phyloP scores from a whole-genome alignment of 1,140 invertebrate genomes.

The Halesus radiatus region DNA sequence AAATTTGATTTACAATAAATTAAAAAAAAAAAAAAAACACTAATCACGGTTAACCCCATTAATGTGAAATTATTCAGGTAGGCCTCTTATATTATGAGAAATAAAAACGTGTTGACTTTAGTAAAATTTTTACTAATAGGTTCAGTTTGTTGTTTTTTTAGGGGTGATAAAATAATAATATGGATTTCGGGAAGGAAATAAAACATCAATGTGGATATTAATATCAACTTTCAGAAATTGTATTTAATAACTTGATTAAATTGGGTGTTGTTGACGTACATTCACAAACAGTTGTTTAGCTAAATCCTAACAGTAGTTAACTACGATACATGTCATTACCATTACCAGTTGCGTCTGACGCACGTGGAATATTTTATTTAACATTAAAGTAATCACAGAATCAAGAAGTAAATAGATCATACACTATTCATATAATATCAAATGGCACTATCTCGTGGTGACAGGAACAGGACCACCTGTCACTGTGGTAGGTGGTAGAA shows the following conservation, averaged over 20 bases:
- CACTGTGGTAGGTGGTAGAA: background rate
- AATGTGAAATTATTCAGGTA: too few relatives aligned
- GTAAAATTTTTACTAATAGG: too few relatives aligned
- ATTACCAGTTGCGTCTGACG: conserved; percentile 47
- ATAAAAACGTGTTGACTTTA: too few relatives aligned
- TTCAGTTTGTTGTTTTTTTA: too few relatives aligned
- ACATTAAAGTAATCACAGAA: conserved; percentile 56
- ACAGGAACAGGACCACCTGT: background rate
- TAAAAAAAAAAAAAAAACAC: too few relatives aligned
- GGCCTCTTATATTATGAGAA: too few relatives aligned
- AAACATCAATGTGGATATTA: conserved; percentile 40
- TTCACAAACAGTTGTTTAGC: conserved; percentile 55
- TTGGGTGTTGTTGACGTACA: conserved; percentile 56
- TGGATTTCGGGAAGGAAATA: background rate
- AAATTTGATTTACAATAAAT: too few relatives aligned
- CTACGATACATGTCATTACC: conserved; percentile 51
- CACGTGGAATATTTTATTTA: conserved; percentile 51
- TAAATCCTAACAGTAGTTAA: conserved; percentile 53
- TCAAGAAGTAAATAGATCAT: conserved; percentile 55
- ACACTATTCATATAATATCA: conserved; percentile 48
- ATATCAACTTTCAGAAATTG: conserved; percentile 57
- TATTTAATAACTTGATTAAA: conserved; percentile 56
- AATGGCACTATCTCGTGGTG: conserved; percentile 31
- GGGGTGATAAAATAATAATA: too few relatives aligned
- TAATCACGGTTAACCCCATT: too few relatives aligned